Conservation (phyloP, 2,888 invertebrate species). For the Psylliodes chrysocephalus region DNA sequence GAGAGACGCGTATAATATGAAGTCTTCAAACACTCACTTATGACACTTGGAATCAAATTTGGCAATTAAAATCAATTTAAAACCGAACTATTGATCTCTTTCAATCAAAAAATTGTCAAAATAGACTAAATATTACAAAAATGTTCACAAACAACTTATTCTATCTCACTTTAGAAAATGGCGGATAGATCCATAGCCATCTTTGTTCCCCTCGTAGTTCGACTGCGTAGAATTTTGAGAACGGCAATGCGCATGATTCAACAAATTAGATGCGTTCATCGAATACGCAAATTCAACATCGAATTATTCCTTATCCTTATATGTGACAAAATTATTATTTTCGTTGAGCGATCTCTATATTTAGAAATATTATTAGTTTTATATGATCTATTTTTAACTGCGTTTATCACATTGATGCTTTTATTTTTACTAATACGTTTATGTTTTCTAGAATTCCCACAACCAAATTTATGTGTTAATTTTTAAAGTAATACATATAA, state of each 20-base stretch:
- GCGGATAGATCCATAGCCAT: constrained; percentile 64
- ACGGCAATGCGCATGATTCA: constrained; percentile 32
- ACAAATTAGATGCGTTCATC: constrained; percentile 33
- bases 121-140: constrained; percentile 52
- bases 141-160: constrained; percentile 61
- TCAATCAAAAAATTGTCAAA: constrained; percentile 36
- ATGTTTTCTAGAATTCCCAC: too few species aligned
- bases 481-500: too few species aligned
- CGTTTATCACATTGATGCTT: not conserved
- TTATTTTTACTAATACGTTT: too few species aligned
- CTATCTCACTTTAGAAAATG: constrained; percentile 67
- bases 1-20: constrained; percentile 53
- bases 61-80: constrained; percentile 10
- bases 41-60: constrained; percentile 33
- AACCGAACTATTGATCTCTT: constrained; percentile 21
- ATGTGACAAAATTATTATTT: constrained; percentile 31
- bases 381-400: constrained; percentile 3
- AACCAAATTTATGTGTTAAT: too few species aligned
- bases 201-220: constrained; percentile 61
- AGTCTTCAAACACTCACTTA: constrained; percentile 39
- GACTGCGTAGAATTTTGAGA: not conserved
- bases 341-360: constrained; percentile 30
- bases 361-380: constrained; percentile 18
- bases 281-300: constrained; percentile 24
- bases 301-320: constrained; percentile 18